Evolutionary conservation across 37 sponge, comb jelly and placozoan species (phyloP), one percentile per base, ranked within the genome.

Genomic region (Bolinopsis microptera): DNA sequence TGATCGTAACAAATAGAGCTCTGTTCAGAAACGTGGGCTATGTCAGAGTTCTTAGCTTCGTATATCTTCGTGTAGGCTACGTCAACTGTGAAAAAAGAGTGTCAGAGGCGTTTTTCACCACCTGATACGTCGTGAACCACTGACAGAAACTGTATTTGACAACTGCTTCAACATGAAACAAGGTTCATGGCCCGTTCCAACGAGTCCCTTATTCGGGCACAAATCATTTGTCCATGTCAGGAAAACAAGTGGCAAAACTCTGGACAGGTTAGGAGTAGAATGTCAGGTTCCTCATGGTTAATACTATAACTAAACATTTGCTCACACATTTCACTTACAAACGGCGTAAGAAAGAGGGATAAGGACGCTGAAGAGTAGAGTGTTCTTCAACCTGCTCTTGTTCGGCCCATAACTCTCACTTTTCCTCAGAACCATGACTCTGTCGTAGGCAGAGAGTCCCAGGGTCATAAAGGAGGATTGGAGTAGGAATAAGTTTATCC

Each of bases 21-120:
- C 30, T 38, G n/a, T 16, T 16, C 32, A 0, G 90, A 86, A 9
- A 30, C 37, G 37, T 80, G 82, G 8, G 23, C 2, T 1, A 8
- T 21, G 82, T 80, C 82, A 33, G 0, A 18, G 24, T 28, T 39
- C 22, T 38, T 40, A 21, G 30, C 36, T 21, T 86, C 26, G 23
- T 34, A 28, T 5, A 86, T 24, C 90, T 39, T 34, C 27, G 90
- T 86, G 61, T 86, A 86, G 48, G 61, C n/a, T 0, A 86, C 61
- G 31, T 86, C 90, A 86, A 86, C 90, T 86, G 90, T 24, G 74
- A 30, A 38, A 80, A 33, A 67, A 22, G 68, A 21, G 68, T 13
- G 68, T 22, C 21, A 67, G 68, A n/a, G n/a, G n/a, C n/a, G n/a
- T n/a, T n/a, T n/a, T n/a, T n/a, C n/a, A n/a, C n/a, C n/a, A n/a